Percentiles rank a stretch among this genome's conserved stretches.
phyloP scores from a whole-genome alignment of 2,888 invertebrate species.

The Eudemis profundana region DNA sequence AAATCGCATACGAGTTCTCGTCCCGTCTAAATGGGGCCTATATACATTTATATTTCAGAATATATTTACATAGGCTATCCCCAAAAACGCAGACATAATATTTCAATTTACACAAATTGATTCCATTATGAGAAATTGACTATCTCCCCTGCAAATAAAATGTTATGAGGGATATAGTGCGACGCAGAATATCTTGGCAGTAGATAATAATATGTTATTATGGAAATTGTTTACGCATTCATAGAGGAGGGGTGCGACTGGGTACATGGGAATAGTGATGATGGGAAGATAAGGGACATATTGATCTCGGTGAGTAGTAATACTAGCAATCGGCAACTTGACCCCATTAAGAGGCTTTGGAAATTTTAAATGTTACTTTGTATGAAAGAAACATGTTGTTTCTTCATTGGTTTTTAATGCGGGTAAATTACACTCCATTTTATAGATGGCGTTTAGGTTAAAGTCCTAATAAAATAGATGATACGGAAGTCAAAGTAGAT shows the following conservation, averaged over 20 bases:
- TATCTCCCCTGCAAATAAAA: conserved; percentile 54
- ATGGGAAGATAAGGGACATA: background rate
- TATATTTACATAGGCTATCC: conserved; percentile 25
- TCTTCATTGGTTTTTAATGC: no score
- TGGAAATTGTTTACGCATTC: conserved; percentile 70
- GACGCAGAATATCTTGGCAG: conserved; percentile 61
- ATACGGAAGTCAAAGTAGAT: no score
- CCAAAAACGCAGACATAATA: conserved; percentile 55
- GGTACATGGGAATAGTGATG: conserved; percentile 16
- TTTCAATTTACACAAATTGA: conserved; percentile 60
- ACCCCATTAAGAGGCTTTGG: no score
- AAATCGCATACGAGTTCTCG: no score
- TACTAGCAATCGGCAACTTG: background rate
- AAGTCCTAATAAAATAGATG: no score
- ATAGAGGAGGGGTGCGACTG: conserved; percentile 22
- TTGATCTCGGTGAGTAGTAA: background rate
- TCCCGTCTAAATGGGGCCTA: no score
- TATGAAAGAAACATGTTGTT: no score
- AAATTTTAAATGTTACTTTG: no score
- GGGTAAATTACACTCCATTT: no score
- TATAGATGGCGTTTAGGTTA: no score
- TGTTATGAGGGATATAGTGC: conserved; percentile 36
- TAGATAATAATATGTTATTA: conserved; percentile 72
- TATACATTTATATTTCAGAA: no score
- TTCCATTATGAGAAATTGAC: conserved; percentile 57